Conservation (phyloP, 1,140 invertebrate genomes). For the Limonius californicus region DNA sequence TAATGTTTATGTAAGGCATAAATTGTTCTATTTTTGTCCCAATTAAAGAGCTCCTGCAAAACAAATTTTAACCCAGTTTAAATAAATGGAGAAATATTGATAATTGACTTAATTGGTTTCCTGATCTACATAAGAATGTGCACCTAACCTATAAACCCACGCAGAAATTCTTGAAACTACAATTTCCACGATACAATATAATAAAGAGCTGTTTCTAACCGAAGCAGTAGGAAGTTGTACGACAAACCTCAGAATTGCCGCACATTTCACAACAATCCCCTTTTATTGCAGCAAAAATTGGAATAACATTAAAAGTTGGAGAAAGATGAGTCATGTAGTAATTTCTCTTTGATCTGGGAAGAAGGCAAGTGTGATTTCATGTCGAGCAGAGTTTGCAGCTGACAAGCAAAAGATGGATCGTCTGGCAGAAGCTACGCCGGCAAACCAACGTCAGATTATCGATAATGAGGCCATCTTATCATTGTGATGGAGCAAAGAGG, state of each 20-base stretch:
- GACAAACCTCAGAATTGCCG: background rate
- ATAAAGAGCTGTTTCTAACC: background rate
- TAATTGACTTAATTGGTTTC: no score
- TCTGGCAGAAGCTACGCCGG: background rate
- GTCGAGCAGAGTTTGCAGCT: background rate
- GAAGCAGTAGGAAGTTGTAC: background rate
- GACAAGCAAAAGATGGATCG: constrained; percentile 7
- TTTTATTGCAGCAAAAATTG: no score
- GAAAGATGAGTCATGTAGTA: background rate
- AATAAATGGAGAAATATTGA: no score
- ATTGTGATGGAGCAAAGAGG: no score
- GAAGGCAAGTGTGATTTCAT: constrained; percentile 11
- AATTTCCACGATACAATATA: no score
- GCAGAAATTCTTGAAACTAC: no score
- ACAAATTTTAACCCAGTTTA: no score
- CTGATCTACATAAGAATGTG: no score
- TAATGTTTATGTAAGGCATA: no score
- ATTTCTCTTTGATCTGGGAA: background rate
- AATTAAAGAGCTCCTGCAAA: no score
- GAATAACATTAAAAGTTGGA: background rate
- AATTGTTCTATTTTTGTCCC: no score
- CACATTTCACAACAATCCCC: background rate
- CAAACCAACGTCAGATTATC: background rate
- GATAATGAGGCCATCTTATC: background rate
- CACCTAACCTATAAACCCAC: no score